phyloP scores from a whole-genome alignment of 1,140 invertebrate species.

The Oncopodura yosiiana region DNA sequence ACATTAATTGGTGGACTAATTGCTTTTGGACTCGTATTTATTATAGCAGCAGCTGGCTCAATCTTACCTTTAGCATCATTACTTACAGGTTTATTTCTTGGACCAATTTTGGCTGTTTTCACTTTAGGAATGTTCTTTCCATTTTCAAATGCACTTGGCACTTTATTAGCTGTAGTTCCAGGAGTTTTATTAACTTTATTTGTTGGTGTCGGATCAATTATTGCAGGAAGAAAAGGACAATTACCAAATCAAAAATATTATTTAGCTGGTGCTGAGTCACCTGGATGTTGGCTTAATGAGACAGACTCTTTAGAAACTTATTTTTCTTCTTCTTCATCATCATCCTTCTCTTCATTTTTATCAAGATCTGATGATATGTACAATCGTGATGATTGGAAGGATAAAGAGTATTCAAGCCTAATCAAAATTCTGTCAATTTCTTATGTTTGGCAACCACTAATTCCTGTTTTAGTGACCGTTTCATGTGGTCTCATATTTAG shows the following conservation, averaged over 20 bases:
- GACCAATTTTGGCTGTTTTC: constrained; percentile 54
- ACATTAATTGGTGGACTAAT: constrained; percentile 5
- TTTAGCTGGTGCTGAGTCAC: no score
- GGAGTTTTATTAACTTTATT: constrained; percentile 9
- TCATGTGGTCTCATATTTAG: constrained; percentile 8
- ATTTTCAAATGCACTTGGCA: constrained; percentile 59
- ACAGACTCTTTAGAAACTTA: no score
- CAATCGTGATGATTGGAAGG: not conserved
- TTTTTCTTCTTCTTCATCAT: no score
- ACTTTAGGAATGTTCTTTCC: constrained; percentile 73
- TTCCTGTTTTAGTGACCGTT: not conserved
- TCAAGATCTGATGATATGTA: no score
- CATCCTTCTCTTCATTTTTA: no score
- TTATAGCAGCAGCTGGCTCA: constrained; percentile 13
- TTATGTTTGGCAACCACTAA: constrained; percentile 16
- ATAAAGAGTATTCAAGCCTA: constrained; percentile 3
- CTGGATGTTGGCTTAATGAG: no score
- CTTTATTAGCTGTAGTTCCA: not conserved
- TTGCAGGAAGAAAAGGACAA: constrained; percentile 9
- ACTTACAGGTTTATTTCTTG: constrained; percentile 15
- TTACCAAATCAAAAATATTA: constrained; percentile 1
- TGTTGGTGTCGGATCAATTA: constrained; percentile 24
- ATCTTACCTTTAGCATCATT: constrained; percentile 10
- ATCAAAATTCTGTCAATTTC: constrained; percentile 10
- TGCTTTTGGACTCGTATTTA: constrained; percentile 22